These are phyloP conservation scores for Scaptomyza hsui DNA, from an alignment of 1,140 invertebrate species.

Conservation along the genomic window DNA sequence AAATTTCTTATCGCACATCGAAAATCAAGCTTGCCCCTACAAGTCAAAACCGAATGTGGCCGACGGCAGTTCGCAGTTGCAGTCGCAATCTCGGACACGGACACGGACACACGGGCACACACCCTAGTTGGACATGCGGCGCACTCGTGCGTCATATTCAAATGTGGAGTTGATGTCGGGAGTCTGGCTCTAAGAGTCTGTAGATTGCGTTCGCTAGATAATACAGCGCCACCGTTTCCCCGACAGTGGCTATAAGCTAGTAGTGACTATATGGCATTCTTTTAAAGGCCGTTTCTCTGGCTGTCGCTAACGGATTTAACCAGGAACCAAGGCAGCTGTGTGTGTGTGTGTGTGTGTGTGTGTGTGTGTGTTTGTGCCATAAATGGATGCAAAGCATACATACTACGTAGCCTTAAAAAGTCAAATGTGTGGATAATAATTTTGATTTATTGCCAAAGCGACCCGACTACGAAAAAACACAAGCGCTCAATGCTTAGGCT, in stretches of 20 bases:
- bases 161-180: conserved; percentile 55
- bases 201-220: conserved; percentile 74
- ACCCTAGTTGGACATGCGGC: conserved; percentile 68
- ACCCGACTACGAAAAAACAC: conserved; percentile 27
- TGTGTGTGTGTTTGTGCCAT: conserved; percentile 42
- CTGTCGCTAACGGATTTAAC: conserved; percentile 56
- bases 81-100: conserved; percentile 23
- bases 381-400: conserved; percentile 68
- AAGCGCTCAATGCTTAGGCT: conserved; percentile 16
- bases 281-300: conserved; percentile 69
- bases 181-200: conserved; percentile 53
- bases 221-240: conserved; percentile 75
- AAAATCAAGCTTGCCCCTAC: conserved; percentile 77
- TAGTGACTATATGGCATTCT: conserved; percentile 65
- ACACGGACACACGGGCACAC: conserved; percentile 51
- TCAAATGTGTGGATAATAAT: conserved; percentile 79
- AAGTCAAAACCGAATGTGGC: conserved; percentile 59
- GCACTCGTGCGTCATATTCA: conserved; percentile 79
- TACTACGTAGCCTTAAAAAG: conserved; percentile 66
- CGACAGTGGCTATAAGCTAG: conserved; percentile 20
- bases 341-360: neutral
- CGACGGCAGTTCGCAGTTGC: conserved; percentile 38
- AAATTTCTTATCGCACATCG: conserved; percentile 79
- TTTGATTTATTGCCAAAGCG: conserved; percentile 74
- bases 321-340: conserved; percentile 54